phyloP scores from a whole-genome alignment of 2,888 invertebrate genomes.

The Machimus rusticus region DNA sequence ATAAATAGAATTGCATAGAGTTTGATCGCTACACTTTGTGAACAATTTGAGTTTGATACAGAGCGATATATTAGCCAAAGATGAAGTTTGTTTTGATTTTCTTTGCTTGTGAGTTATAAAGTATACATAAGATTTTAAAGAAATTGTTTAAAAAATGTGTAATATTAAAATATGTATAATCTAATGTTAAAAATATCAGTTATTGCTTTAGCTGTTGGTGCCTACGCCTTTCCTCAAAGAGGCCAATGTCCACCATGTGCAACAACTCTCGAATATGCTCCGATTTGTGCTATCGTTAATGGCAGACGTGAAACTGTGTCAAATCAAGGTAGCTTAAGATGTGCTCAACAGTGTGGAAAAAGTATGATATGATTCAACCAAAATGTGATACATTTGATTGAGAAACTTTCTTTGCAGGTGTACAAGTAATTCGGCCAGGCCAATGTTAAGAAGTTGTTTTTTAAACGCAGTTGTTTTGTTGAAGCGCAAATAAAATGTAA shows the following conservation, averaged over 20 bases:
- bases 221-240: neutral
- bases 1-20: neutral
- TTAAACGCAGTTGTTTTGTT: neutral
- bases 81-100: neutral
- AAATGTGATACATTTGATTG: neutral
- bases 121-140: neutral
- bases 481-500: neutral
- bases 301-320: neutral
- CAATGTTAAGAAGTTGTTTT: neutral
- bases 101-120: neutral
- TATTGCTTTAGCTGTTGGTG: neutral
- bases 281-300: neutral
- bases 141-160: neutral
- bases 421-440: neutral
- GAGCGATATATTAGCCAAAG: neutral
- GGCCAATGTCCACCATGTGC: neutral
- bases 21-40: neutral
- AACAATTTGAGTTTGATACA: neutral
- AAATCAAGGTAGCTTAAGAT: neutral
- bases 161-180: neutral
- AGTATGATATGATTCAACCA: neutral
- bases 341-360: neutral
- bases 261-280: neutral
- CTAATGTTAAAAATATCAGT: neutral
- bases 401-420: neutral